Evolutionary conservation across 1,140 invertebrate species (phyloP), one percentile per base, ranked within the genome.

Genomic region (Pseudomyrmex cubaensis): DNA sequence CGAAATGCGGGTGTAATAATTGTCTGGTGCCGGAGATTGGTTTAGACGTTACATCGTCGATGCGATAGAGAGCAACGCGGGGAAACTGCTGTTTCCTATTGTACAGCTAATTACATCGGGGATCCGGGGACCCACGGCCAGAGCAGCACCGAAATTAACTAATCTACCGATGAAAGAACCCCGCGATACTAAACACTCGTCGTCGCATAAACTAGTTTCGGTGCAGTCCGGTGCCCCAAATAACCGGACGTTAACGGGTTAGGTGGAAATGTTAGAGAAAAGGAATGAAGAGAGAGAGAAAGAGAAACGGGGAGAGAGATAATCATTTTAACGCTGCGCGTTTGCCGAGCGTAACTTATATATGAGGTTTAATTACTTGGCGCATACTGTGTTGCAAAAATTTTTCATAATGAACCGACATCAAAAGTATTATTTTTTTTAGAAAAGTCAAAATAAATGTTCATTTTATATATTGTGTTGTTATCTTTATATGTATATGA

Each of bases 21-120:
- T 91, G 87, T 89, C 86, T 89, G 87, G 70, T 83, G 83, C 20
- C 61, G 84, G 73, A 91, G 90, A 92, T 92, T 91, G 89, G 91
- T 87, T 89, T 89, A 85, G 85, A 90, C 85, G 82, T 91, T 86
- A 89, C 87, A 88, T 82, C 69, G 80, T 52, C 83, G 54, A 78
- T 72, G 77, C 83, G 90, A 92, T 90, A 89, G 90, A 62, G 85
- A 86, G 85, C 76, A 35, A 35, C 5, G 76, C 52, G 22, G 76
- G 76, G 54, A 78, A 35, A 80, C 66, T 72, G 87, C 84, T 90
- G 90, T 90, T 92, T 91, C 90, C 91, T 91, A 92, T 92, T 92
- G 90, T 92, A 84, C 86, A 78, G 87, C 91, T 92, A 92, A 92
- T 92, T 91, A 91, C 91, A 83, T 90, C 88, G 73, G 91, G 91